These are phyloP conservation scores for Enteromius radiatus DNA, from an alignment of 2,797 vertebrate genomes.

Conservation along the genomic window DNA sequence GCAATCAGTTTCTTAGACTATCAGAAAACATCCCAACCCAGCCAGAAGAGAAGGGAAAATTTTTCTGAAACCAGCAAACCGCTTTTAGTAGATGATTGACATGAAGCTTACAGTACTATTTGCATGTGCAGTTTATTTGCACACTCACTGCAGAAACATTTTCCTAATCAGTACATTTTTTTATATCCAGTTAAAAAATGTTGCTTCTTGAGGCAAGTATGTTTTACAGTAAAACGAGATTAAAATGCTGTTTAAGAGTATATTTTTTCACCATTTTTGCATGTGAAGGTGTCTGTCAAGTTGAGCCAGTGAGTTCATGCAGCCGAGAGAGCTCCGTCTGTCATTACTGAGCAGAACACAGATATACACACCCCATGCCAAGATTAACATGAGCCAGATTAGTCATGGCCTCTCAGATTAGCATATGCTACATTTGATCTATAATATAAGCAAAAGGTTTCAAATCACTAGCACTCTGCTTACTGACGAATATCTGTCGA, in stretches of 20 bases:
- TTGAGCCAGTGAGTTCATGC: constrained; percentile 26
- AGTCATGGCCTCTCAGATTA: constrained; percentile 32
- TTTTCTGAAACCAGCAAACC: constrained; percentile 4
- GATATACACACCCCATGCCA: constrained; percentile 39
- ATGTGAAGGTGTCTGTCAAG: constrained; percentile 22
- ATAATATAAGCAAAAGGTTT: neutral
- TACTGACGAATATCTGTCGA: neutral
- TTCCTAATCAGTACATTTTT: neutral
- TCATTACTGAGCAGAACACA: constrained; percentile 32
- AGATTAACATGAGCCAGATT: constrained; percentile 43
- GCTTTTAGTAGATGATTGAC: constrained; percentile 17
- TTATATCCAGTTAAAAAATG: neutral
- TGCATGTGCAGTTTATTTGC: neutral
- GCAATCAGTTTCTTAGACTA: constrained; percentile 6
- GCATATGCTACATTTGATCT: constrained; percentile 21
- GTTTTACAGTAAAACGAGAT: neutral
- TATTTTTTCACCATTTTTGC: neutral
- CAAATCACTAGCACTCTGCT: neutral
- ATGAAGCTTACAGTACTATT: neutral
- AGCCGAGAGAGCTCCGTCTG: constrained; percentile 29
- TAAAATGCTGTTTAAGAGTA: neutral
- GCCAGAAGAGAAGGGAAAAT: neutral
- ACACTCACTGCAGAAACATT: neutral
- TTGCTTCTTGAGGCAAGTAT: neutral
- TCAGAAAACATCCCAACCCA: neutral